Conservation (phyloP, 2,888 invertebrate species). For the Linyphia triangularis region DNA sequence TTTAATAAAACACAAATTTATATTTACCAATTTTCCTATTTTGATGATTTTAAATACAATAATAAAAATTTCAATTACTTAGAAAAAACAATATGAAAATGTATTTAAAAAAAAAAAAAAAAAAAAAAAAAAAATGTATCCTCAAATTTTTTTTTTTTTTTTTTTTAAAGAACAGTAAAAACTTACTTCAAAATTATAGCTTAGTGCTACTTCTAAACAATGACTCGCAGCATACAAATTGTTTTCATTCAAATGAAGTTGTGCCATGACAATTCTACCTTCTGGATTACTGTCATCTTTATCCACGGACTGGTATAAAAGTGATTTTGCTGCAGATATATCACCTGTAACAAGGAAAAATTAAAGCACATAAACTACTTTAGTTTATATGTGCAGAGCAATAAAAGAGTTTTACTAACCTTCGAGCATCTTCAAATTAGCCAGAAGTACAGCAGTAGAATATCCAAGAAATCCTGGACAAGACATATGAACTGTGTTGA, state of each 20-base stretch:
- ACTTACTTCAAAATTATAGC: slow-evolving; percentile 90
- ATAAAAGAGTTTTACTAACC: slow-evolving; percentile 32
- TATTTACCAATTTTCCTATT: no score
- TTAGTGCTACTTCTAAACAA: slow-evolving; percentile 92
- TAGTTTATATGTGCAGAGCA: neutral
- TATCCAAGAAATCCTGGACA: slow-evolving; percentile 86
- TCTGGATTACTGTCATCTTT: slow-evolving; percentile 74
- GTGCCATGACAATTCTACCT: slow-evolving; percentile 78
- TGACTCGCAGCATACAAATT: slow-evolving; percentile 89
- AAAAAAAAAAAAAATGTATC: neutral
- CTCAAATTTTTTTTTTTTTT: no score
- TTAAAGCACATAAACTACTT: neutral
- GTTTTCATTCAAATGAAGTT: slow-evolving; percentile 85
- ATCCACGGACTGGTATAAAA: slow-evolving; percentile 83
- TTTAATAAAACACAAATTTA: no score
- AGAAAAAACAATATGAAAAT: no score
- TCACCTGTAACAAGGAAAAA: slow-evolving; percentile 83
- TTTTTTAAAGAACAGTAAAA: neutral
- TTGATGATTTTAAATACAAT: neutral
- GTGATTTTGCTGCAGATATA: slow-evolving; percentile 85
- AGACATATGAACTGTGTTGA: slow-evolving; percentile 87
- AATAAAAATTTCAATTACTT: no score
- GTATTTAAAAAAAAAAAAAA: no score
- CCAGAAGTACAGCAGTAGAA: slow-evolving; percentile 58
- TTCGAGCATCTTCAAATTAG: slow-evolving; percentile 60